A percentile compares a stretch with the other conserved stretches of the same genome.
Evolutionary conservation across 2,797 vertebrate genomes (phyloP).

Genomic region (Toxotes lorentzi): DNA sequence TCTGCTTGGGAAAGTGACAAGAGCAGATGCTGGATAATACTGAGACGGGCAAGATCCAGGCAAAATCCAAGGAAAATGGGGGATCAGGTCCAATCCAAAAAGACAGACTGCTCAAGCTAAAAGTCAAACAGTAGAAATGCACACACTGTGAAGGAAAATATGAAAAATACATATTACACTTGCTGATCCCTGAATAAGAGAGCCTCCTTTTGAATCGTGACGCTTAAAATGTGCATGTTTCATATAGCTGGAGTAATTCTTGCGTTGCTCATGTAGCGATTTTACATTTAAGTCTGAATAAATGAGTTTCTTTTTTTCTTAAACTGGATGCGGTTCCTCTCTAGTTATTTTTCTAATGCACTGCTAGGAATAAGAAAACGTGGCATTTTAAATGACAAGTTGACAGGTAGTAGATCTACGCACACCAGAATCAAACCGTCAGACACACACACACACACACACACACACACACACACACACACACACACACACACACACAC

Average conservation of each 20-base stretch:
- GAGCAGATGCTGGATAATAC: constrained; percentile 5
- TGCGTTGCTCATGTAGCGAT: constrained; percentile 3
- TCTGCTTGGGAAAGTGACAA: constrained; percentile 12
- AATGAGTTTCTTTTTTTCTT: constrained; percentile 7
- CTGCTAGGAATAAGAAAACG: not conserved
- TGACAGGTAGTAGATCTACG: constrained; percentile 19
- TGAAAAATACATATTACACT: constrained; percentile 53
- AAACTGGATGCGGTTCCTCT: constrained; percentile 31
- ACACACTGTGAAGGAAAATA: constrained; percentile 24
- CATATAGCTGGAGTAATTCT: constrained; percentile 5
- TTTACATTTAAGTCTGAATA: constrained; percentile 14
- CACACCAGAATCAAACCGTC: not conserved
- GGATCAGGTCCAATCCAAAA: not conserved
- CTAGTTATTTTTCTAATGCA: constrained; percentile 23
- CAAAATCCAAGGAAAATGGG: constrained; percentile 4
- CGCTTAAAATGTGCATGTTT: constrained; percentile 63
- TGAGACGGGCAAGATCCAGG: not conserved
- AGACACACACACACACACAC: no score
- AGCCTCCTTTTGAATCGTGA: constrained; percentile 24
- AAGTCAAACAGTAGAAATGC: constrained; percentile 12
- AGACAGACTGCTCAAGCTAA: constrained; percentile 18
- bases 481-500: no score
- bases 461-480: no score
- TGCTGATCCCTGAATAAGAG: constrained; percentile 50
- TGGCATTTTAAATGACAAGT: constrained; percentile 28